A percentile compares a stretch with the other conserved stretches of the same genome.
These are phyloP conservation scores for Pseudopleuronectes americanus DNA, from an alignment of 2,797 vertebrate genomes.

Conservation along the genomic window DNA sequence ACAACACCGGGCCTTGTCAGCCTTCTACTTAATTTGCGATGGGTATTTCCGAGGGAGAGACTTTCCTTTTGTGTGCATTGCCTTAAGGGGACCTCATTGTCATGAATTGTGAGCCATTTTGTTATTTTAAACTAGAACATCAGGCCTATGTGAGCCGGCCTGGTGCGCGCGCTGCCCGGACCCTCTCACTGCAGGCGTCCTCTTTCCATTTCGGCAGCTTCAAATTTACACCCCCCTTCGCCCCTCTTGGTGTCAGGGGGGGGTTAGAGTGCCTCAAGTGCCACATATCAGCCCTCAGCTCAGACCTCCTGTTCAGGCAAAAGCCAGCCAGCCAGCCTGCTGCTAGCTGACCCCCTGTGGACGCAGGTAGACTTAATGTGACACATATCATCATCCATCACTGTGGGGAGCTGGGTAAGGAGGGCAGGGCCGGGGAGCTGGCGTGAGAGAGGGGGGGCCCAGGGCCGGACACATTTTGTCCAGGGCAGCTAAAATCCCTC, in stretches of 20 bases:
- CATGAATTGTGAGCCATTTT: conserved; percentile 66
- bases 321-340: conserved; percentile 64
- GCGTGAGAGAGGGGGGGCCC: conserved; percentile 64
- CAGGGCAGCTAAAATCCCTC: conserved; percentile 88
- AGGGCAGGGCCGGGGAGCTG: conserved; percentile 50
- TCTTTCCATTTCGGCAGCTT: conserved; percentile 66
- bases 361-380: conserved; percentile 79
- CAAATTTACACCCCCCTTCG: conserved; percentile 8
- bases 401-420: conserved; percentile 62
- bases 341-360: conserved; percentile 72
- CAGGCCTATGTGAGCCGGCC: conserved; percentile 50
- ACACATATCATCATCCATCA: conserved; percentile 84
- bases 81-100: conserved; percentile 66
- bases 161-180: conserved; percentile 57
- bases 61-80: conserved; percentile 45
- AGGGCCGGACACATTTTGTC: conserved; percentile 78
- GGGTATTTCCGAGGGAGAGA: conserved; percentile 32
- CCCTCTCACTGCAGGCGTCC: conserved; percentile 52
- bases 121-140: conserved; percentile 43
- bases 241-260: background rate
- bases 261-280: conserved; percentile 71
- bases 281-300: conserved; percentile 80
- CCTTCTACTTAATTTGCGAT: conserved; percentile 28
- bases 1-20: conserved; percentile 43
- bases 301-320: conserved; percentile 73